Evolutionary conservation across 2,797 vertebrate genomes (phyloP), one percentile per base, ranked within the genome.

Genomic region (Pipistrellus pygmaeus): DNA sequence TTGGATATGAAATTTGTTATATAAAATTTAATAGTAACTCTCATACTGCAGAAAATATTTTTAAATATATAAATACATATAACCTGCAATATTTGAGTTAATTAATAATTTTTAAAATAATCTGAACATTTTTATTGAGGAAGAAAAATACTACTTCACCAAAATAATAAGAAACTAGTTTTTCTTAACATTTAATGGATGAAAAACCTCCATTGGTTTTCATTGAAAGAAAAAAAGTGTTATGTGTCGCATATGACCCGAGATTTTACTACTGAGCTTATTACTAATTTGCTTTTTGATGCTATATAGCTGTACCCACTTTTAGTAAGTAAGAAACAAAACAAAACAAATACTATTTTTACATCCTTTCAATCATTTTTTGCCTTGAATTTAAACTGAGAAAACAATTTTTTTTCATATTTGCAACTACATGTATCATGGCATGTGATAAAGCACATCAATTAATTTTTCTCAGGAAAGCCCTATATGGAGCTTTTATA

Each of bases 1-100:
- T 93, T 92, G 23, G 8, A 92, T 30, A 66, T 38, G 21, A 93
- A 88, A 11, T 85, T 68, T 91, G 44, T 81, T 55, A 69, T 48
- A 69, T 89, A 46, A 69, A 62, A 72, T 57, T 72, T 91, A 75
- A 66, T 66, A 48, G 27, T 69, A 62, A 80, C 53, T 95, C 48
- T 87, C 20, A 68, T 73, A 57, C 11, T 85, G 4, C 23, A 84
- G n/a, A 82, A 85, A 90, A 60, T 32, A 23, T 18, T 60, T 62
- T 85, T 14, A 82, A 88, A 78, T 72, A 83, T 44, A 60, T 90
- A 75, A 85, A 5, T 41, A 82, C 77, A 44, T 0, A 93, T 76
- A 81, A 88, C 30, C n/a, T 78, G 13, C 13, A 71, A 32, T 8
- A 14, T 30, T 85, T 77, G 14, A 78, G 48, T 68, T 89, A 72